A percentile compares a stretch with the other conserved stretches of the same genome.
Evolutionary conservation across 2,888 invertebrate species (phyloP).

Genomic region (Tetramorium bicarinatum): DNA sequence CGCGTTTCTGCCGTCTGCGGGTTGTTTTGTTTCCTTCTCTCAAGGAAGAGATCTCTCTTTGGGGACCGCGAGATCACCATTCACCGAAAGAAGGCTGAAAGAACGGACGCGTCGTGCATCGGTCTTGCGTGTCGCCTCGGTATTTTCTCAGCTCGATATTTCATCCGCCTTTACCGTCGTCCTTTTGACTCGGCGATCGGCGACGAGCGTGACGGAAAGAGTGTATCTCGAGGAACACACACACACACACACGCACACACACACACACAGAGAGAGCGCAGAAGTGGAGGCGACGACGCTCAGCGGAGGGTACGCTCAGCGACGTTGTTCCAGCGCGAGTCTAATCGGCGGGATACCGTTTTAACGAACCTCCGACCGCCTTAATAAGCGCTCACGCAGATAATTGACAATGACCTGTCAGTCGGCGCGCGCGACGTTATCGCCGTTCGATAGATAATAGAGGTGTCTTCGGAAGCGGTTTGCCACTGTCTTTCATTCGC

Average conservation of each 20-base stretch:
- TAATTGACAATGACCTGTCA: conserved; percentile 59
- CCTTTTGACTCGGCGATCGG: conserved; percentile 28
- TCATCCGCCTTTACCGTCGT: conserved; percentile 20
- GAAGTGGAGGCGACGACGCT: neutral
- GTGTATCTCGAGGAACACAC: neutral
- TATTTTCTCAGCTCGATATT: conserved; percentile 37
- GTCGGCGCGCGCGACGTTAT: conserved; percentile 42
- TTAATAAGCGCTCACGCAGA: conserved; percentile 41
- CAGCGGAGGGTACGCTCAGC: neutral
- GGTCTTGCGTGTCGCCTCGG: conserved; percentile 48
- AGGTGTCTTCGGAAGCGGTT: conserved; percentile 18
- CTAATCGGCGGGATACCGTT: conserved; percentile 70
- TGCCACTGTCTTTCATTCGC: neutral
- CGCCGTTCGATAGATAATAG: conserved; percentile 38
- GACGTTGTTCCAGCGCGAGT: conserved; percentile 49
- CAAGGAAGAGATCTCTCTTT: conserved; percentile 27
- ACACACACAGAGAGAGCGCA: neutral
- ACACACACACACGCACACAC: too few relatives aligned
- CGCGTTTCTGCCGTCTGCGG: neutral
- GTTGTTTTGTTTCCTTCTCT: conserved; percentile 21
- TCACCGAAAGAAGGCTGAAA: conserved; percentile 12
- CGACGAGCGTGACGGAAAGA: conserved; percentile 40
- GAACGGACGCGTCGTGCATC: conserved; percentile 38
- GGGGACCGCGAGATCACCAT: conserved; percentile 7
- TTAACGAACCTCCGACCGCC: conserved; percentile 65